Percentiles rank a stretch among this genome's conserved stretches.
Evolutionary conservation across 2,797 vertebrate species (phyloP).

Genomic region (Poecile montanus): DNA sequence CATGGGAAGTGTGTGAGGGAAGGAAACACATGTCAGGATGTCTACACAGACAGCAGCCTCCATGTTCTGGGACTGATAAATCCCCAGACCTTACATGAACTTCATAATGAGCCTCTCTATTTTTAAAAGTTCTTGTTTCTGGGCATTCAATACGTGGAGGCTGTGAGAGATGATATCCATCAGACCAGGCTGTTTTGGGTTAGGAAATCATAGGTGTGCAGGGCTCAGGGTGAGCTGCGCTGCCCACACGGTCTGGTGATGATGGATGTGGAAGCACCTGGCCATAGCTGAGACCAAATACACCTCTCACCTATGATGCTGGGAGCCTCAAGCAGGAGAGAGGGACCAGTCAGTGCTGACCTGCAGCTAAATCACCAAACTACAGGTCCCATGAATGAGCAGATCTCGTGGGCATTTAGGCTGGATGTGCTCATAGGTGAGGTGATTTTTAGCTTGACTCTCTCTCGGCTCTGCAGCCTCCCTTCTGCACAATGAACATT

Average conservation of each 20-base stretch:
- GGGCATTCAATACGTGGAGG: neutral
- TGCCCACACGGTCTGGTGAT: rapidly evolving
- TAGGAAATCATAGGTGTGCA: neutral
- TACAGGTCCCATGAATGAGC: neutral
- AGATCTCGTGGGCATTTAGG: rapidly evolving
- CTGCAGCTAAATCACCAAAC: neutral
- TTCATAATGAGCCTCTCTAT: neutral
- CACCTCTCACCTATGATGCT: neutral
- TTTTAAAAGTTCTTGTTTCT: neutral
- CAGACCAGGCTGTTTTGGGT: neutral
- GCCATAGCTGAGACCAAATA: neutral
- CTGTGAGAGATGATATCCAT: neutral
- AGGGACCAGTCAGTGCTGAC: neutral
- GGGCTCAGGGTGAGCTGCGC: rapidly evolving
- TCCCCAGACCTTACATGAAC: neutral
- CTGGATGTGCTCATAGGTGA: neutral
- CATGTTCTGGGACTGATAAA: neutral
- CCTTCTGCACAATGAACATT: neutral
- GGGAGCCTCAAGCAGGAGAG: neutral
- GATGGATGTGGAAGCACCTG: rapidly evolving
- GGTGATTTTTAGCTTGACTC: neutral
- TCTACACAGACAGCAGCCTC: neutral
- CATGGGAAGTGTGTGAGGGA: neutral
- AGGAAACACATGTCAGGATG: neutral
- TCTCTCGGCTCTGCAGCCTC: neutral